phyloP scores from a whole-genome alignment of 2,888 invertebrate species.

The Mechanitis mazaeus region DNA sequence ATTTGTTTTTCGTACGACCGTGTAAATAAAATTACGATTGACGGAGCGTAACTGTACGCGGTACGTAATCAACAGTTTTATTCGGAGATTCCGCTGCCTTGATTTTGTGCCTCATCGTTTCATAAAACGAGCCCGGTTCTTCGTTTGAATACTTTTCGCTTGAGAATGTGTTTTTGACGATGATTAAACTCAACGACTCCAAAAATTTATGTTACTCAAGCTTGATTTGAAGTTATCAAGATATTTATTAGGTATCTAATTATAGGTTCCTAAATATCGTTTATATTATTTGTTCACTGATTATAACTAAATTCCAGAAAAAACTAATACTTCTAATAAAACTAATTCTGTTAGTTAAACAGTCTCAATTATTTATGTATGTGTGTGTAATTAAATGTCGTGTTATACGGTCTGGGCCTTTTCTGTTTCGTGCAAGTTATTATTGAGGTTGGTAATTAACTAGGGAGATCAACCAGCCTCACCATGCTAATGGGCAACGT shows the following conservation, averaged over 20 bases:
- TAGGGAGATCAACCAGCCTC: slow-evolving; percentile 69
- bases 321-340: too few relatives aligned
- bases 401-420: slow-evolving; percentile 15
- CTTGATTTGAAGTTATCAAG: slow-evolving; percentile 27
- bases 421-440: slow-evolving; percentile 47
- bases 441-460: slow-evolving; percentile 70
- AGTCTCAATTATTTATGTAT: not conserved
- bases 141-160: slow-evolving; percentile 59
- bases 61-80: slow-evolving; percentile 71
- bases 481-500: slow-evolving; percentile 73
- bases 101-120: slow-evolving; percentile 40
- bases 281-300: not conserved
- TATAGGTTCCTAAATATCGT: slow-evolving; percentile 6
- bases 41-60: slow-evolving; percentile 64
- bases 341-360: too few relatives aligned
- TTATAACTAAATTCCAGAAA: too few relatives aligned
- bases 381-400: slow-evolving; percentile 9
- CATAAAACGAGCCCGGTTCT: slow-evolving; percentile 33
- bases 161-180: slow-evolving; percentile 43
- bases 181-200: slow-evolving; percentile 55
- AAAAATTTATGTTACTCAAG: slow-evolving; percentile 37
- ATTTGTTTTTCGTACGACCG: slow-evolving; percentile 66
- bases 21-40: slow-evolving; percentile 69
- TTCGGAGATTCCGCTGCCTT: slow-evolving; percentile 63
- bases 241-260: slow-evolving; percentile 16